Percentiles rank a stretch among this genome's conserved stretches.
Conservation (phyloP, 2,113 vertebrate species). For the Oenanthe melanoleuca region DNA sequence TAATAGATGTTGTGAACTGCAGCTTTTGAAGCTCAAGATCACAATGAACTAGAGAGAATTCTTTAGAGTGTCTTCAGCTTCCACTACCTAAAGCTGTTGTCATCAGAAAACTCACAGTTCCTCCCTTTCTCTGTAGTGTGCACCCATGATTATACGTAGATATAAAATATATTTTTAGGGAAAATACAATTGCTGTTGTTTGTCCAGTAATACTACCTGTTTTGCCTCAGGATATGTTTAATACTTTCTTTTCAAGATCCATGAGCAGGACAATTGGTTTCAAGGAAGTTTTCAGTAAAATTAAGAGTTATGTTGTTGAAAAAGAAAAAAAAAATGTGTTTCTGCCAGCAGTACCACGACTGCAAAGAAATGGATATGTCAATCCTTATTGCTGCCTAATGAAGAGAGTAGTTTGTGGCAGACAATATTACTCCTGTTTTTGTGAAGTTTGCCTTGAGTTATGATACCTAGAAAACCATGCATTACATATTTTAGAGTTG, state of each 20-base stretch:
- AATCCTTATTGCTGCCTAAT: constrained; percentile 5
- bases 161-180: not conserved
- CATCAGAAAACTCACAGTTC: not conserved
- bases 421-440: constrained; percentile 57
- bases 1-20: constrained; percentile 48
- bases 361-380: constrained; percentile 28
- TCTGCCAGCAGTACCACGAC: constrained; percentile 1
- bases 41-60: not conserved
- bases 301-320: not conserved
- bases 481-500: constrained; percentile 54
- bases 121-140: not conserved
- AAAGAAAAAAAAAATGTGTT: not conserved
- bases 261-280: not conserved
- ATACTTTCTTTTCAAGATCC: constrained; percentile 15
- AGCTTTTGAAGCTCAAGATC: constrained; percentile 61
- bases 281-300: constrained; percentile 37
- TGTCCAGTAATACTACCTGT: not conserved
- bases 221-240: not conserved
- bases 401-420: constrained; percentile 45
- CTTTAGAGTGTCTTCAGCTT: not conserved
- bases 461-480: not conserved
- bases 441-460: constrained; percentile 62
- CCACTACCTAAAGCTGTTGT: not conserved
- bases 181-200: not conserved
- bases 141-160: not conserved